Percentiles rank a stretch among this genome's conserved stretches.
Evolutionary conservation across 2,888 invertebrate species (phyloP).

Genomic region (Helicoverpa assulta): DNA sequence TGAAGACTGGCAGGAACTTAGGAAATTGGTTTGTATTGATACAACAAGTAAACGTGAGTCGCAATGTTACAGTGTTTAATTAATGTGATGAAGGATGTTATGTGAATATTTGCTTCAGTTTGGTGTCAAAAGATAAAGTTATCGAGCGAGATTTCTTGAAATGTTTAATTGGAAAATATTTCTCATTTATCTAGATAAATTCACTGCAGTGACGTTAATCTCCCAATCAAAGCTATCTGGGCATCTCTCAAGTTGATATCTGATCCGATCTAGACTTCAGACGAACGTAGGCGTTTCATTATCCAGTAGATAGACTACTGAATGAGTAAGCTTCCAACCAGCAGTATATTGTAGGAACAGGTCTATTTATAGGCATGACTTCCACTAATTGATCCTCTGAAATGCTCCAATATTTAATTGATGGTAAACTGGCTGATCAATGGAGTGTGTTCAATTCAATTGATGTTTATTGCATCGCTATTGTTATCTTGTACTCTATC

Average conservation of each 20-base stretch:
- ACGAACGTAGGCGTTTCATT: constrained; percentile 15
- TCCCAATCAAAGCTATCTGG: neutral
- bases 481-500: constrained; percentile 3
- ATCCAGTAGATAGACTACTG: constrained; percentile 1
- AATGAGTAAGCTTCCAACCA: constrained; percentile 29
- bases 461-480: constrained; percentile 32
- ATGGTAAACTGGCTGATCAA: constrained; percentile 25
- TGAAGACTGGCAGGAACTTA: constrained; percentile 1
- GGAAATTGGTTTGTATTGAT: neutral
- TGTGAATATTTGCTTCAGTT: neutral
- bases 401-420: constrained; percentile 42
- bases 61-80: neutral
- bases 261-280: constrained; percentile 20
- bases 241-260: constrained; percentile 20
- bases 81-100: constrained; percentile 5
- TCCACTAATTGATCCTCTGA: constrained; percentile 56
- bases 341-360: constrained; percentile 16
- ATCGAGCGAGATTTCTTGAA: neutral
- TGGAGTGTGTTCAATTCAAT: constrained; percentile 28
- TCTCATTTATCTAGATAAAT: neutral
- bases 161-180: neutral
- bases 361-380: constrained; percentile 48
- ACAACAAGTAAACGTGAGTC: neutral
- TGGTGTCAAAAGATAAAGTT: too few relatives aligned
- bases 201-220: neutral